A percentile compares a stretch with the other conserved stretches of the same genome.
Conservation (phyloP, 1,140 invertebrate genomes). For the Apis laboriosa region DNA sequence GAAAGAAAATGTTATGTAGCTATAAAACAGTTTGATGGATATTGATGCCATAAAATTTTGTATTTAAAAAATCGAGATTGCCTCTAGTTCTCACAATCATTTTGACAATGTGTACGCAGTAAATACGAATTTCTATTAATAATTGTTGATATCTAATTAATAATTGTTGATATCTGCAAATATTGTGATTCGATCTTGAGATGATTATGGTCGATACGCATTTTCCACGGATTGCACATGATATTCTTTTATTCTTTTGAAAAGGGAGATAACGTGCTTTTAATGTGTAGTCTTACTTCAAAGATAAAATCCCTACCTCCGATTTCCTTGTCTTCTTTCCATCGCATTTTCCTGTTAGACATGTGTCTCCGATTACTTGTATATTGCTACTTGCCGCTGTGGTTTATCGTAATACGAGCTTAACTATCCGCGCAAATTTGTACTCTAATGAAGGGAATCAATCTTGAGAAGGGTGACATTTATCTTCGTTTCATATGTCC, state of each 20-base stretch:
- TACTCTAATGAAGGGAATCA: slow-evolving; percentile 64
- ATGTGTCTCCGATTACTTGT: slow-evolving; percentile 27
- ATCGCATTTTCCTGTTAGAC: slow-evolving; percentile 47
- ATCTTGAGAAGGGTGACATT: slow-evolving; percentile 60
- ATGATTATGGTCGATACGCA: slow-evolving; percentile 24
- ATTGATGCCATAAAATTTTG: slow-evolving; percentile 8
- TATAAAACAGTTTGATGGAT: background rate
- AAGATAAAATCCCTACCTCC: slow-evolving; percentile 1
- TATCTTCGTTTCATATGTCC: slow-evolving; percentile 53
- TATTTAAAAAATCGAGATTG: background rate
- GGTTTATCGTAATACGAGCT: slow-evolving; percentile 62
- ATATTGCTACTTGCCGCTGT: background rate
- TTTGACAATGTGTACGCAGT: slow-evolving; percentile 1
- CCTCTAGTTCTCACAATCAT: background rate
- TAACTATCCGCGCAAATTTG: slow-evolving; percentile 56
- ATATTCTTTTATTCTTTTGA: slow-evolving; percentile 29
- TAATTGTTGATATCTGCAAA: slow-evolving; percentile 46
- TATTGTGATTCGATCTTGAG: slow-evolving; percentile 56
- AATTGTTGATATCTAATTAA: slow-evolving; percentile 50
- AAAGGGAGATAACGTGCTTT: slow-evolving; percentile 64
- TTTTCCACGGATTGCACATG: slow-evolving; percentile 20
- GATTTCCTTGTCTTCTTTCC: background rate
- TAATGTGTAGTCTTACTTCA: slow-evolving; percentile 47
- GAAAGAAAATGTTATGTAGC: background rate
- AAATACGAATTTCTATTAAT: slow-evolving; percentile 40